Conservation (phyloP, 2,113 vertebrate species). For the Phalacrocorax aristotelis region DNA sequence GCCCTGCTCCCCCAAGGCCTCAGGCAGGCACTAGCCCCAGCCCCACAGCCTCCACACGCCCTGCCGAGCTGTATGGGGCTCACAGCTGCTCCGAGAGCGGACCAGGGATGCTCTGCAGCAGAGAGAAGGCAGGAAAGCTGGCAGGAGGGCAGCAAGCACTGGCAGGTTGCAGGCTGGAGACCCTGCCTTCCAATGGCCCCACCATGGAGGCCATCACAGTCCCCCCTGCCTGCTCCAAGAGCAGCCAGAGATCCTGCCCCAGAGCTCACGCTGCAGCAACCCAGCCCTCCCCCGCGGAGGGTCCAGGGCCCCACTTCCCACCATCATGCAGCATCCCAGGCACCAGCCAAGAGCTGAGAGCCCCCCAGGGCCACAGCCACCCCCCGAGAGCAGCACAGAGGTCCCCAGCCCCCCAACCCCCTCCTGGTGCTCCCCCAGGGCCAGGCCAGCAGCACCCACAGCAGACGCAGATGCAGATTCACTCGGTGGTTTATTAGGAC, state of each 20-base stretch:
- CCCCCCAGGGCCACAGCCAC: rapidly evolving
- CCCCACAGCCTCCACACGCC: neutral
- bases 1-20: neutral
- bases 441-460: neutral
- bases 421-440: rapidly evolving
- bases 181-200: neutral
- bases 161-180: neutral
- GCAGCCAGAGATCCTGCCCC: neutral
- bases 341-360: neutral
- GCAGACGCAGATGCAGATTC: neutral
- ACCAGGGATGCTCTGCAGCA: neutral
- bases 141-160: neutral
- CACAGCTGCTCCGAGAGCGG: neutral
- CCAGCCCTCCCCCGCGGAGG: neutral
- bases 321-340: neutral
- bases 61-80: neutral
- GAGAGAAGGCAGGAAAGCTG: neutral
- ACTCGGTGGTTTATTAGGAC: slow-evolving; percentile 10
- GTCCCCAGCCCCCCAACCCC: rapidly evolving
- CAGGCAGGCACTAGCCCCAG: neutral
- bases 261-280: neutral
- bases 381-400: neutral
- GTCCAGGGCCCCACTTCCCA: neutral
- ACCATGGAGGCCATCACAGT: neutral
- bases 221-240: neutral